A percentile compares a stretch with the other conserved stretches of the same genome.
Conservation (phyloP, 1,140 invertebrate genomes). For the Pemphigus obesinymphae region DNA sequence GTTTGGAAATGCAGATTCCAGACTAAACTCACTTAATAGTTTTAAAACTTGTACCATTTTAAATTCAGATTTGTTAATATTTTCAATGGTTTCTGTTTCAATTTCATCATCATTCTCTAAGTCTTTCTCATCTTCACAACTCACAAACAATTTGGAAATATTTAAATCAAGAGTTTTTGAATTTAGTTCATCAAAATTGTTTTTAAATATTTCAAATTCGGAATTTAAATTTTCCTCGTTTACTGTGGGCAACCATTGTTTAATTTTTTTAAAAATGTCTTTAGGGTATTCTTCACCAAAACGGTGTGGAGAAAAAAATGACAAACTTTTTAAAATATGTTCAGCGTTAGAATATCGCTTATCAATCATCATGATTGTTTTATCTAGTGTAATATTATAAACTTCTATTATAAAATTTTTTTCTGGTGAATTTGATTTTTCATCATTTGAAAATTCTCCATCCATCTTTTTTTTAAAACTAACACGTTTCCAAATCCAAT, state of each 20-base stretch:
- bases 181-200: not conserved
- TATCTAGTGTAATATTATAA: constrained; percentile 2
- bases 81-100: not conserved
- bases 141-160: not conserved
- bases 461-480: not conserved
- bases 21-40: not conserved
- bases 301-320: not conserved
- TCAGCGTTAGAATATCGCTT: not conserved
- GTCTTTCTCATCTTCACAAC: not conserved
- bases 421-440: not conserved
- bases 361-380: constrained; percentile 4
- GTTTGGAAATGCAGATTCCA: not conserved
- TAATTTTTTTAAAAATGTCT: not conserved
- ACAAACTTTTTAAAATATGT: not conserved
- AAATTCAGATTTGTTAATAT: not conserved
- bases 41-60: not conserved
- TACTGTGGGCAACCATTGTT: not conserved
- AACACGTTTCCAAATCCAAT: not conserved
- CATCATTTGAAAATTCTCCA: not conserved
- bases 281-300: not conserved
- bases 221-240: not conserved
- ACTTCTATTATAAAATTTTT: not conserved
- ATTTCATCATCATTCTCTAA: not conserved
- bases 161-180: not conserved
- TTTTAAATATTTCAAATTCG: constrained; percentile 9